Conservation (phyloP, 2,113 vertebrate species). For the Lophura nycthemera region DNA sequence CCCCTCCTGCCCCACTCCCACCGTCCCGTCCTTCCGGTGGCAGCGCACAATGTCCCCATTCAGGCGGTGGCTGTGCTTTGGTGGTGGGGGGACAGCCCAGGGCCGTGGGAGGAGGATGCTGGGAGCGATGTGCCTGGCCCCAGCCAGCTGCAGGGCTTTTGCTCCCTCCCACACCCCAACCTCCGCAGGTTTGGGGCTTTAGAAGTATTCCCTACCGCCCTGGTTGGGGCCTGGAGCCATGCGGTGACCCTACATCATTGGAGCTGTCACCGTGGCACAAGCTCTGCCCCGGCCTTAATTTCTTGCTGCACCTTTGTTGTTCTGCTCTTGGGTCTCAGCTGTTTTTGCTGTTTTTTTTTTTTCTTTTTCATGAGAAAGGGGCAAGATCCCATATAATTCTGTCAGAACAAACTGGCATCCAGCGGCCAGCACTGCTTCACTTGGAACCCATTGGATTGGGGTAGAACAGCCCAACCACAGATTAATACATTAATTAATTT, state of each 20-base stretch:
- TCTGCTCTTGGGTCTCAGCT: not conserved
- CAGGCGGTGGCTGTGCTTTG: conserved; percentile 23
- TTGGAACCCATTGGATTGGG: rapidly evolving
- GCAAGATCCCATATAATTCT: not conserved
- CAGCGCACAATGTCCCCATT: conserved; percentile 68
- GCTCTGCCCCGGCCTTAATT: rapidly evolving
- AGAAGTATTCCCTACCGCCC: too few species aligned
- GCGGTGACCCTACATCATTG: rapidly evolving
- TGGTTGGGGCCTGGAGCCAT: not conserved
- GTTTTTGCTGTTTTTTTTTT: not conserved
- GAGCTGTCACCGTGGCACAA: not conserved
- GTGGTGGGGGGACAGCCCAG: not conserved
- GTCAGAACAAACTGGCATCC: not conserved
- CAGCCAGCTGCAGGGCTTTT: conserved; percentile 13
- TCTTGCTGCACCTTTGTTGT: not conserved
- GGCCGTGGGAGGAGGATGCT: conserved; percentile 17
- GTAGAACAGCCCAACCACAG: not conserved
- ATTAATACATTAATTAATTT: not conserved
- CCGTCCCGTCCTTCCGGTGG: conserved; percentile 61
- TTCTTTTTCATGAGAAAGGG: not conserved
- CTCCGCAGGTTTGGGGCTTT: not conserved
- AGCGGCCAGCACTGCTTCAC: not conserved
- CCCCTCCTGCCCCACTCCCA: conserved; percentile 52
- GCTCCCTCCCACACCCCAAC: not conserved
- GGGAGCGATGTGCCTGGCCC: not conserved